Evolutionary conservation across 2,797 vertebrate species (phyloP), one percentile per base, ranked within the genome.

Genomic region (Oryzias sinensis): DNA sequence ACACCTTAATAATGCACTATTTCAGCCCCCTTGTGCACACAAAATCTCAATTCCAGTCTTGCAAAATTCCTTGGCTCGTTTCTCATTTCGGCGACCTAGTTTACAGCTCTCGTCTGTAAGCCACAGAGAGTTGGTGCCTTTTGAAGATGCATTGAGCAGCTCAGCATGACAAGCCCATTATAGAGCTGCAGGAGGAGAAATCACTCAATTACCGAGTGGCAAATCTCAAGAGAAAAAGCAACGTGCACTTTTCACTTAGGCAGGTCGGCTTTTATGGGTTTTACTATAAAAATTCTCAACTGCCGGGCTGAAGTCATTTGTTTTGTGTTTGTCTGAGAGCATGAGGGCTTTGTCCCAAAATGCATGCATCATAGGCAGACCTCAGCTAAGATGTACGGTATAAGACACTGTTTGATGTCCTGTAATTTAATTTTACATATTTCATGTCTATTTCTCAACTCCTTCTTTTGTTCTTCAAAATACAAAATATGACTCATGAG

Each of bases 81-180:
- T 62, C 64, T 82, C 82, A 65, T 81, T 79, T 62, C 64, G 65
- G 84, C 84, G 86, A 90, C 90, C 89, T 89, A 92, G 83, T 91
- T 92, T 90, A 65, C 72, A 87, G 73, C 81, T 65, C 71, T 77
- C 76, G 89, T 85, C 87, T 87, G 68, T 77, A 87, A 88, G 89
- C 88, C 85, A 78, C 80, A 75, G 83, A 86, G 83, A 86, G 78
- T 82, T 70, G 81, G 82, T 86, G 87, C 80, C 78, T 87, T 91
- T 91, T 91, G 88, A 91, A 90, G 86, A 87, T 84, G 86, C 77
- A 59, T 69, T 75, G 80, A 86, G 86, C 84, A 70, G 85, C 81
- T 43, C 87, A 88, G 87, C 90, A 86, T 85, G 88, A 90, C 86
- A 85, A 80, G 79, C 81, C 78, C 78, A 82, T 87, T 79, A 86